Base-by-base conservation (phyloP, 2,113 vertebrate species). In the Zosterops pallidus region DNA sequence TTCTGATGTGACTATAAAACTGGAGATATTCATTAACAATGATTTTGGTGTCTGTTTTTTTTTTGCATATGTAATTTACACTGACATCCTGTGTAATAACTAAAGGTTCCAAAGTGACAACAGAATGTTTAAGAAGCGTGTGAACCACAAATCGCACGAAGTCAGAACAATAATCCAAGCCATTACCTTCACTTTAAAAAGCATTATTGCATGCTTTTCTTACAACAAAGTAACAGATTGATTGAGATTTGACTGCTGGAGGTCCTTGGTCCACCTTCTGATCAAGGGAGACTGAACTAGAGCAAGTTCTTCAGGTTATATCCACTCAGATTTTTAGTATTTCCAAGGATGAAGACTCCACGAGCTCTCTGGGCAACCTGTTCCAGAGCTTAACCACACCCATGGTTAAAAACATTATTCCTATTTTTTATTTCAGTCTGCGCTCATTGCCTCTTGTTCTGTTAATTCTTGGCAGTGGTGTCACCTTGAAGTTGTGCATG, bases 1-100 rank as follows among this genome's bases (percentile, higher is more conserved):
- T 88, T 93, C 56, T 86, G 26, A 65, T 28, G 41, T 41, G 24
- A 83, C 78, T 47, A 57, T 19, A 74, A 33, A 85, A 91, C 26
- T 55, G 29, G 33, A 84, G 13, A 33, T 80, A 72, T 42, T 80
- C 0, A 62, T 80, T 82, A 84, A 28, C 35, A 75, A 71, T 26
- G 0, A 49, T 14, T 64, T 31, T 72, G 24, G 19, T 63, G 29
- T 57, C 57, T 82, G 29, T 0, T 12, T 21, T 0, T 55, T 81
- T 62, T 94, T 62, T 56, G 31, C 12, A 59, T 41, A 13, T 25
- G 39, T 41, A 72, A 80, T 80, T 87, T 92, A 65, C 35, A 77
- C 7, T 59, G 79, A 74, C 13, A 85, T 31, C 24, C 35, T 65
- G 31, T 77, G 24, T 44, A 87, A 90, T 70, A 83, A 90, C 44